phyloP scores from a whole-genome alignment of 23 tunicate genomes.

The Clavelina lepadiformis region DNA sequence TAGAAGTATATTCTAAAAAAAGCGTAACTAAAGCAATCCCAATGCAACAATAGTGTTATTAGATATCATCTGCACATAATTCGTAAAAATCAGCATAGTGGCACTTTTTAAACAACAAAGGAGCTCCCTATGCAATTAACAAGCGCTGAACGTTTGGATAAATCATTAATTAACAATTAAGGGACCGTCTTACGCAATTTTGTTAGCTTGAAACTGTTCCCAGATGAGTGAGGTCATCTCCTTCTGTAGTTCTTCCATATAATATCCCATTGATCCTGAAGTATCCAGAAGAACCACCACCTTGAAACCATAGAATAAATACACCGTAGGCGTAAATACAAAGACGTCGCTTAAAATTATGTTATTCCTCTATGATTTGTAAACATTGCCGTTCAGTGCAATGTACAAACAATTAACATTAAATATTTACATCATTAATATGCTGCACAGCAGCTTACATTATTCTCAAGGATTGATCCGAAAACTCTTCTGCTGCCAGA shows the following conservation, averaged over 20 bases:
- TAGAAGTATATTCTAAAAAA: too few species aligned
- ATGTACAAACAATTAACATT: not conserved
- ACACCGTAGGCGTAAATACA: not conserved
- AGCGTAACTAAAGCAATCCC: too few species aligned
- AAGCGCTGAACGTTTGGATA: too few species aligned
- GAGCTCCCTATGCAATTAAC: too few species aligned
- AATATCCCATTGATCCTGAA: slow-evolving; percentile 76
- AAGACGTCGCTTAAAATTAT: not conserved
- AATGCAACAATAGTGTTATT: too few species aligned
- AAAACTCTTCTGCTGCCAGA: slow-evolving; percentile 77
- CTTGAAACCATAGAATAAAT: slow-evolving; percentile 8
- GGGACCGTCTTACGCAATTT: slow-evolving; percentile 41
- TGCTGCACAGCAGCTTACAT: slow-evolving; percentile 18
- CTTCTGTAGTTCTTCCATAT: slow-evolving; percentile 72
- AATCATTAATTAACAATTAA: too few species aligned
- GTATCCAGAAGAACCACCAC: slow-evolving; percentile 68
- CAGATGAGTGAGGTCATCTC: slow-evolving; percentile 72
- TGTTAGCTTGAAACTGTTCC: slow-evolving; percentile 64
- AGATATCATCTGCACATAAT: too few species aligned
- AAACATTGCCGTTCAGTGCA: not conserved
- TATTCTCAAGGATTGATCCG: slow-evolving; percentile 59
- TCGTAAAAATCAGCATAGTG: too few species aligned
- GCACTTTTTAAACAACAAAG: too few species aligned
- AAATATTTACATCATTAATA: too few species aligned
- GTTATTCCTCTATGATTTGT: too few species aligned